Evolutionary conservation across 2,888 invertebrate species (phyloP).

Genomic region (Drosophila mercatorum): DNA sequence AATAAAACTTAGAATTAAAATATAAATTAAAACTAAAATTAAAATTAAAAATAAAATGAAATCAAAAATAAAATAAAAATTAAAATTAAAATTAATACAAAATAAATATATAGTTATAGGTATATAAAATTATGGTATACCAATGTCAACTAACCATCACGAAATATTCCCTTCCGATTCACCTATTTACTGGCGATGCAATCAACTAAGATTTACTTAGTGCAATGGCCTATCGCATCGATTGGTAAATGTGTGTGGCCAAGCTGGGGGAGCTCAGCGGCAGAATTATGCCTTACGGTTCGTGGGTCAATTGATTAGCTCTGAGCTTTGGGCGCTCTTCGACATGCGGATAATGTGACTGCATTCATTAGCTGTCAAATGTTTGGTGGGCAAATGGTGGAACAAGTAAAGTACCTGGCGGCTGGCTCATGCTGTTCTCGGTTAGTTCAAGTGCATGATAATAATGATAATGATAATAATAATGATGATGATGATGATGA

Average conservation of each 20-base stretch:
- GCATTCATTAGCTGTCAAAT: slow-evolving; percentile 60
- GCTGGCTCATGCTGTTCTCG: slow-evolving; percentile 15
- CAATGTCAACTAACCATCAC: too few species aligned
- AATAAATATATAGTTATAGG: too few species aligned
- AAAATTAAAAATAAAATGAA: too few species aligned
- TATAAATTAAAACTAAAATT: too few species aligned
- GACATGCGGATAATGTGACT: slow-evolving; percentile 62
- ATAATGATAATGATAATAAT: slow-evolving; percentile 16
- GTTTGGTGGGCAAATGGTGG: slow-evolving; percentile 48
- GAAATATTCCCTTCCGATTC: too few species aligned
- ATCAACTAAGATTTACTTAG: neutral
- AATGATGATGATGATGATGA: neutral
- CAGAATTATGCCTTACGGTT: slow-evolving; percentile 17
- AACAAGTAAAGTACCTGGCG: slow-evolving; percentile 48
- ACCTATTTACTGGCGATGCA: neutral
- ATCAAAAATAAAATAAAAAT: too few species aligned
- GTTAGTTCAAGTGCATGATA: slow-evolving; percentile 58
- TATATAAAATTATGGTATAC: too few species aligned
- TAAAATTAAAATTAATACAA: too few species aligned
- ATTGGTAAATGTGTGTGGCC: neutral
- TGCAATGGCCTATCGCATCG: neutral
- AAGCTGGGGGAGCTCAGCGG: neutral
- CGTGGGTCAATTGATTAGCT: slow-evolving; percentile 37
- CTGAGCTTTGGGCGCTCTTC: slow-evolving; percentile 29
- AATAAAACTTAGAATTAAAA: too few species aligned